Conservation (phyloP, 2,888 invertebrate species). For the Blomia tropicalis region DNA sequence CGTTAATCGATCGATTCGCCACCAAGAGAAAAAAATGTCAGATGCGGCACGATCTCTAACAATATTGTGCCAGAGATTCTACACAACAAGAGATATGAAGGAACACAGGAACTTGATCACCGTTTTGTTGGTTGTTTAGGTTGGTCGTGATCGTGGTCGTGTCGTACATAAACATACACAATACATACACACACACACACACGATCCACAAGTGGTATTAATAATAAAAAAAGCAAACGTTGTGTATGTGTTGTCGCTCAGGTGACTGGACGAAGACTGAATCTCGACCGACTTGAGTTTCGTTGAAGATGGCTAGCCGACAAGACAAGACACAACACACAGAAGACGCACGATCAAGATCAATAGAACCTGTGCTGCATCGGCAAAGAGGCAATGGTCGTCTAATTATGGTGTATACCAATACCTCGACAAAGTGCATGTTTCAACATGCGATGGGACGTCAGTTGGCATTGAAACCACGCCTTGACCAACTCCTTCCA, state of each 20-base stretch:
- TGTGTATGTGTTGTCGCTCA: neutral
- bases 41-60: neutral
- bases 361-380: neutral
- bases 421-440: neutral
- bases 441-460: neutral
- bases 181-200: no score
- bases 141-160: constrained; percentile 4
- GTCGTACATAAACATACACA: constrained; percentile 1
- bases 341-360: constrained; percentile 2
- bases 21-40: neutral
- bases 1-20: neutral
- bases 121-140: constrained; percentile 3
- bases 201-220: no score
- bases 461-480: constrained; percentile 1
- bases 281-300: neutral
- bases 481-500: constrained; percentile 14
- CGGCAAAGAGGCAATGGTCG: neutral
- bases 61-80: neutral
- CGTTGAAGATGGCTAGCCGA: neutral
- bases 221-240: no score
- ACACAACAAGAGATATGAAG: neutral
- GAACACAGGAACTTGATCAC: neutral
- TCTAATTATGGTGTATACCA: constrained; percentile 2
- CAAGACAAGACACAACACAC: neutral
- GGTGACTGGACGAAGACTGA: constrained; percentile 13